These are phyloP conservation scores for Pterostichus madidus DNA, from an alignment of 2,888 invertebrate genomes.

Conservation along the genomic window DNA sequence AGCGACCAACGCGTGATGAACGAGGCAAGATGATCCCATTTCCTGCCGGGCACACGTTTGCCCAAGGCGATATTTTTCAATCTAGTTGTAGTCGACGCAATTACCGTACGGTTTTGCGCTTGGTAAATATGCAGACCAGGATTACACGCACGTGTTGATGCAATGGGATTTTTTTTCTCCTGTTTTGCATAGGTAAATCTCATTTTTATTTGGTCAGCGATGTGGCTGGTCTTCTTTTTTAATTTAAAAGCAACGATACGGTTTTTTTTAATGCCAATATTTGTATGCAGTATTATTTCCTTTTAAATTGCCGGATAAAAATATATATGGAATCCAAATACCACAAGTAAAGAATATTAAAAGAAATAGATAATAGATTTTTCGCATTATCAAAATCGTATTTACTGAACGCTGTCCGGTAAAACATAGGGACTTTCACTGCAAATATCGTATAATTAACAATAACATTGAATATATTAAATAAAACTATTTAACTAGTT, in stretches of 20 bases:
- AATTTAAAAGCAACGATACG: neutral
- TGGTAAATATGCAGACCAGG: conserved; percentile 18
- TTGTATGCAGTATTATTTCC: neutral
- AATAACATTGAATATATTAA: no score
- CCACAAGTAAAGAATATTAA: no score
- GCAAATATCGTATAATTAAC: no score
- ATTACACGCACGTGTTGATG: conserved; percentile 9
- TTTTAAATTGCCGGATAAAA: neutral
- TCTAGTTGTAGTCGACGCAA: conserved; percentile 58
- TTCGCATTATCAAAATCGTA: no score
- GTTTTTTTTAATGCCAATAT: neutral
- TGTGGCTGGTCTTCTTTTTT: neutral
- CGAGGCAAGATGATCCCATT: conserved; percentile 57
- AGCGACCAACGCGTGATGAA: conserved; percentile 44
- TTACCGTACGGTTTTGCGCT: conserved; percentile 40
- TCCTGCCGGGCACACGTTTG: conserved; percentile 39
- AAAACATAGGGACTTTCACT: no score
- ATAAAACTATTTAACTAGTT: no score
- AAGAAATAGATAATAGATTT: no score
- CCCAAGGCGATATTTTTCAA: conserved; percentile 63
- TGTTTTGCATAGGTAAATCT: conserved; percentile 23
- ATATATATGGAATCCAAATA: neutral
- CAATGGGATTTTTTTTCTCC: neutral
- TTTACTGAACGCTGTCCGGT: no score
- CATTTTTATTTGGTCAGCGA: neutral